phyloP scores from a whole-genome alignment of 2,888 invertebrate species.

The Drosophila meridionalis region DNA sequence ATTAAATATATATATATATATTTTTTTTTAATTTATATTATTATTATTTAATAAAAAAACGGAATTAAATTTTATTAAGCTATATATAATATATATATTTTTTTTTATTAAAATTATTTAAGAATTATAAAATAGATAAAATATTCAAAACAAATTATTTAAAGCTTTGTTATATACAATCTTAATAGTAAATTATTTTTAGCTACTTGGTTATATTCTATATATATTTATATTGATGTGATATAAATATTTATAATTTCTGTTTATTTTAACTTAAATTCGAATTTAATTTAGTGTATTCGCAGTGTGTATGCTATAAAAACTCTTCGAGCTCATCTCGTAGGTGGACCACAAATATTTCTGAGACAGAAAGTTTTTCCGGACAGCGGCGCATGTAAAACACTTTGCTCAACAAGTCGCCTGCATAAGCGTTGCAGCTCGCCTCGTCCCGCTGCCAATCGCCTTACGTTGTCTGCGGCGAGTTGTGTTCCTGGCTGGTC shows the following conservation, averaged over 20 bases:
- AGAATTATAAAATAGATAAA: neutral
- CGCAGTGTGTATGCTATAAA: neutral
- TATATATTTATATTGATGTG: no score
- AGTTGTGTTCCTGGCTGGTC: slow-evolving; percentile 36
- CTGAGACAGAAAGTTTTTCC: slow-evolving; percentile 24
- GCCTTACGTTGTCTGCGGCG: neutral
- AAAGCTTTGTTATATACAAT: no score
- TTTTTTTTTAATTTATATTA: no score
- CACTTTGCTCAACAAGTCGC: slow-evolving; percentile 70
- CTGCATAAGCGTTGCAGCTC: slow-evolving; percentile 4
- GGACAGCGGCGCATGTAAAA: slow-evolving; percentile 54
- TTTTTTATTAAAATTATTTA: neutral
- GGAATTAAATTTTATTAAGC: neutral
- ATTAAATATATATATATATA: no score
- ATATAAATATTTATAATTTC: no score
- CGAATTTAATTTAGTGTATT: neutral
- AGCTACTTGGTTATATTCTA: no score
- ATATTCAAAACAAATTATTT: neutral
- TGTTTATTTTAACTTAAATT: neutral
- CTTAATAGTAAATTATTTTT: neutral
- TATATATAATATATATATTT: neutral
- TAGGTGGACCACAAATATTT: neutral
- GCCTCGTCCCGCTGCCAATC: neutral
- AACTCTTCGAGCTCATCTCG: slow-evolving; percentile 12
- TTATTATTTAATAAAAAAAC: no score